Base-by-base conservation (phyloP, 2,888 invertebrate genomes). In the Eupithecia abbreviata region DNA sequence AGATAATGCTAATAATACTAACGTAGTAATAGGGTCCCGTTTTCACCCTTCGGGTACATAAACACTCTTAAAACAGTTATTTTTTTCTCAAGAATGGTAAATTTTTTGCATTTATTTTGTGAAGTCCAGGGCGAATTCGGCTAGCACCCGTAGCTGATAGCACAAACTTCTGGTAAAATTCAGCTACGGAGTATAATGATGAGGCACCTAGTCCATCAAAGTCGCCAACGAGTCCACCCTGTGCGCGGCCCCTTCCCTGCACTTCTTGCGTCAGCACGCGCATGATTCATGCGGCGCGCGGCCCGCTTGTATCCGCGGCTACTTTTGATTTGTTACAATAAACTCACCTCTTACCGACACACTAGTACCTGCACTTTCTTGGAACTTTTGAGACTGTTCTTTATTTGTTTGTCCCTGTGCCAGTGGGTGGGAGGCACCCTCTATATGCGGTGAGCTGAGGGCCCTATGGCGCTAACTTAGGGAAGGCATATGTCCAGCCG, bases 301-400 rank as follows among this genome's bases (percentile, higher is more conserved):
- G 81, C 78, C 77, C 80, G 77, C 83, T 81, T 84, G 1, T 58
- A 55, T 18, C n/a, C 88, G 84, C 80, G 82, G 78, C 83, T 73
- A 86, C 83, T 90, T 90, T 88, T 89, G 90, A 89, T 89, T 90
- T 89, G 90, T 89, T 86, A 79, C 88, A 86, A 87, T 86, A 87
- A 85, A 88, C 86, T 86, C 84, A 78, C 81, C 84, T 85, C 83
- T 84, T 82, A 79, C 84, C 72, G 72, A 79, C 81, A 75, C 77
- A 76, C 71, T 58, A 81, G 71, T 75, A 74, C 69, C 85, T 79
- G 83, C 69, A 68, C 71, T 77, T 79, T 43, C 18, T n/a, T 41
- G 18, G 12, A 7, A 43, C 18, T 47, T 66, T 18, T 0, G 69
- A 72, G 73, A 73, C 74, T 70, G 15, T 49, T 47, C 4, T 15